Base-by-base conservation (phyloP, 35 echinoderm and acorn worm species). In the Hemicentrotus pulcherrimus region DNA sequence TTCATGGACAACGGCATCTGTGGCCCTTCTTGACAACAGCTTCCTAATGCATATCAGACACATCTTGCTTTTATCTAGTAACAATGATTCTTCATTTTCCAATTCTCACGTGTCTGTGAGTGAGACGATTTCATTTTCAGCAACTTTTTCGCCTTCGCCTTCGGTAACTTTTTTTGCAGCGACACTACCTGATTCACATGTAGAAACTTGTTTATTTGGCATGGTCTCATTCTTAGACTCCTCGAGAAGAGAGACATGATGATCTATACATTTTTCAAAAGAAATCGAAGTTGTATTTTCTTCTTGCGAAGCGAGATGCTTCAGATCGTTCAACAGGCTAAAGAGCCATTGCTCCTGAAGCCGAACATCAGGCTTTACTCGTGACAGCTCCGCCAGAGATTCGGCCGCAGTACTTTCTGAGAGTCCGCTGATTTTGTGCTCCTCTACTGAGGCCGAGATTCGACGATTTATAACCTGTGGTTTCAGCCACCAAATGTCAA, bases 381-480 rank as follows among this genome's bases (percentile, higher is more conserved):
- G 14, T 9, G 58, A 47, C 11, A 94, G 46, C 19, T 94, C 33
- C 41, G 0, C 48, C 7, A 48, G 12, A 94, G 86, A 16, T 58
- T 32, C 48, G 41, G 31, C 14, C 19, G 28, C 55, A 30, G 32
- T 86, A 8, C 58, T 95, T 31, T 32, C 60, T 10, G 31, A n/a
- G n/a, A 28, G 4, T 71, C 65, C 52, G 22, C 47, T 86, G n/a
- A 94, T 78, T 32, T 33, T 50, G 61, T 65, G 32, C 19, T 50
- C 16, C 33, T 89, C 46, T 22, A 97, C 91, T 41, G 96, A 86
- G 4, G 91, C 96, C 18, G 91, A 70, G 9, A 98, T 33, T 47
- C 97, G 91, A 6, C 96, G 94, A 94, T 98, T 96, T n/a, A 98
- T 94, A 91, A 98, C 97, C 30, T 98, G 97, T 31, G 97, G 97